These are phyloP conservation scores for Novumbra hubbsi DNA, from an alignment of 2,797 vertebrate species.

Conservation along the genomic window DNA sequence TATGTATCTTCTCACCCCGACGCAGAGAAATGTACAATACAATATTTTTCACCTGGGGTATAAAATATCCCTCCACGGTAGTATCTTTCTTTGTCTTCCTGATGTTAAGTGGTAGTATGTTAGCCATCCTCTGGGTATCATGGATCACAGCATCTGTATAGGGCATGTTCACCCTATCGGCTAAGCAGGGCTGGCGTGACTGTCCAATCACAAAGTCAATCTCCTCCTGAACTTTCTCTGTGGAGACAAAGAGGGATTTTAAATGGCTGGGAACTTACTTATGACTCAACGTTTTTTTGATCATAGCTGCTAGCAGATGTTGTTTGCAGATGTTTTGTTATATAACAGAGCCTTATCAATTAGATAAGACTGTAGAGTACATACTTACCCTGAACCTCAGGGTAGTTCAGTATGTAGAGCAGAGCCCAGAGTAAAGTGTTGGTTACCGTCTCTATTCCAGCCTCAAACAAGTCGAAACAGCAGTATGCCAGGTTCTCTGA, in stretches of 20 bases:
- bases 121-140: constrained; percentile 35
- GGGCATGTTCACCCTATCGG: constrained; percentile 35
- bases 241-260: background rate
- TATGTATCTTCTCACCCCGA: too few species aligned
- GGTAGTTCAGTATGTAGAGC: constrained; percentile 66
- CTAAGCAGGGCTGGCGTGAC: constrained; percentile 27
- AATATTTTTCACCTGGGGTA: constrained; percentile 33
- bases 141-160: constrained; percentile 42
- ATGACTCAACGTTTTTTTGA: background rate
- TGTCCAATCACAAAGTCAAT: constrained; percentile 31
- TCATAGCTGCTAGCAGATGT: background rate
- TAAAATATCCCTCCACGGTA: constrained; percentile 29
- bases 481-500: constrained; percentile 59
- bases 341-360: background rate
- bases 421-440: constrained; percentile 64
- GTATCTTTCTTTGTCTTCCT: constrained; percentile 32
- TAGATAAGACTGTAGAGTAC: background rate
- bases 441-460: constrained; percentile 69
- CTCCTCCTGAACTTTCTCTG: constrained; percentile 42
- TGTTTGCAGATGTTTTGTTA: background rate
- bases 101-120: constrained; percentile 28
- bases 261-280: background rate
- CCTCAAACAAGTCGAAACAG: constrained; percentile 63
- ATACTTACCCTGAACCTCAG: constrained; percentile 61
- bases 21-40: background rate